Conservation (phyloP, 2,888 invertebrate species). For the Mactromeris polynyma region DNA sequence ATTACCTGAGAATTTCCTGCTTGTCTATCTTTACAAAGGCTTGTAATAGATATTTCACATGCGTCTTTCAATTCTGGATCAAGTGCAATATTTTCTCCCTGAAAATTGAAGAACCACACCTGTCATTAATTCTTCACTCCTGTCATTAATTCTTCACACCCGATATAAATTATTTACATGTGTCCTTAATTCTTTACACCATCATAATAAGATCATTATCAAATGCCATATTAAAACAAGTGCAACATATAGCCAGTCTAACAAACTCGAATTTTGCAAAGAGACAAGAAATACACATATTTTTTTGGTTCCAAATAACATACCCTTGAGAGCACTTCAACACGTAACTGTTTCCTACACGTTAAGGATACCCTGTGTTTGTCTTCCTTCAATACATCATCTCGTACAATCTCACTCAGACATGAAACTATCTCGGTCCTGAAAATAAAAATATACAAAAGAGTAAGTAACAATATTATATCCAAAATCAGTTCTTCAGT, state of each 20-base stretch:
- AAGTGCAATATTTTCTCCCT: slow-evolving; percentile 94
- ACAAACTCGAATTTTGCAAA: too few relatives aligned
- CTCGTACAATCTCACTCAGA: slow-evolving; percentile 95
- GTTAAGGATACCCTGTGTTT: slow-evolving; percentile 94
- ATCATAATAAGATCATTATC: too few relatives aligned
- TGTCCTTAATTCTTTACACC: too few relatives aligned
- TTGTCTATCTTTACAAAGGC: slow-evolving; percentile 78
- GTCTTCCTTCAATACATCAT: slow-evolving; percentile 92
- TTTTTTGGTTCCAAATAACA: too few relatives aligned
- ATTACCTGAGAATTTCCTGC: slow-evolving; percentile 84
- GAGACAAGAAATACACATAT: too few relatives aligned
- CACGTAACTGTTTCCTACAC: slow-evolving; percentile 96
- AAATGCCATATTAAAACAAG: too few relatives aligned
- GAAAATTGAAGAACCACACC: slow-evolving; percentile 87
- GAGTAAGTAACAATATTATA: too few relatives aligned
- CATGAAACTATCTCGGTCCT: slow-evolving; percentile 93
- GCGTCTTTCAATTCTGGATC: slow-evolving; percentile 86
- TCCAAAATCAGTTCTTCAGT: too few relatives aligned
- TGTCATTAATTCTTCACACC: too few relatives aligned
- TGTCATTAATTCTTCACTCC: not conserved
- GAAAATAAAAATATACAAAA: not conserved
- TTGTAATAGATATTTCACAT: slow-evolving; percentile 81
- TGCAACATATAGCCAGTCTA: too few relatives aligned
- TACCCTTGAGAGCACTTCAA: slow-evolving; percentile 94
- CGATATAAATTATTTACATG: too few relatives aligned